Evolutionary conservation across 2,113 vertebrate genomes (phyloP), one percentile per base, ranked within the genome.

Genomic region (Acanthochromis polyacanthus): DNA sequence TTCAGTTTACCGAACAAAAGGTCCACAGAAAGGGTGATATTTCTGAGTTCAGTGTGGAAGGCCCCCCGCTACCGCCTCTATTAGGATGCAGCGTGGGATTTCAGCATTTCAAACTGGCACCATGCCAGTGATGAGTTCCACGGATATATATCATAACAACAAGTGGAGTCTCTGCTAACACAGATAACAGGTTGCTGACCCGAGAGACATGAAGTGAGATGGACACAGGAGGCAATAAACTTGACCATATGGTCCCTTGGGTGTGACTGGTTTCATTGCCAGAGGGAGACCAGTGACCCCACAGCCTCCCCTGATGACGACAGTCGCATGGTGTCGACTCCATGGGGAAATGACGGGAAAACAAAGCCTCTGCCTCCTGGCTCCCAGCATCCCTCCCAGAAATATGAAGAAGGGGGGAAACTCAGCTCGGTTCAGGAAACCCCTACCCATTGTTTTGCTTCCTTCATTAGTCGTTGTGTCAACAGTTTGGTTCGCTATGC

Each of bases 391-490:
- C 77, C 56, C 87, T 87, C 81, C 75, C 75, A 88, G 76, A 85
- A 79, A 84, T 70, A 80, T 59, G 17, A 19, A 15, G 23, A 55
- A 66, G 38, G 56, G 67, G 71, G 70, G 65, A 53, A 36, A 67
- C 46, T 25, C 10, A 55, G 48, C 69, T 81, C 8, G 22, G 83
- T 78, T 77, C 94, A 94, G 94, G 94, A 95, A 95, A 91, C 91
- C 92, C 90, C 92, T 88, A 88, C 77, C 94, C 83, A 95, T 94
- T 95, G 93, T 95, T 95, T 93, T 90, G 90, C 90, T 95, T 94
- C 94, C 95, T 93, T 93, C 94, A 94, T 94, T 94, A 94, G 92
- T 68, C 81, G 81, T 91, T 80, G 88, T 93, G 87, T 94, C 91
- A 95, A 95, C 94, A 94, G 90, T 87, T 91, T 88, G 80, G 86